These are phyloP conservation scores for Muscicapa comitata DNA, from an alignment of 2,797 vertebrate species.

Conservation along the genomic window DNA sequence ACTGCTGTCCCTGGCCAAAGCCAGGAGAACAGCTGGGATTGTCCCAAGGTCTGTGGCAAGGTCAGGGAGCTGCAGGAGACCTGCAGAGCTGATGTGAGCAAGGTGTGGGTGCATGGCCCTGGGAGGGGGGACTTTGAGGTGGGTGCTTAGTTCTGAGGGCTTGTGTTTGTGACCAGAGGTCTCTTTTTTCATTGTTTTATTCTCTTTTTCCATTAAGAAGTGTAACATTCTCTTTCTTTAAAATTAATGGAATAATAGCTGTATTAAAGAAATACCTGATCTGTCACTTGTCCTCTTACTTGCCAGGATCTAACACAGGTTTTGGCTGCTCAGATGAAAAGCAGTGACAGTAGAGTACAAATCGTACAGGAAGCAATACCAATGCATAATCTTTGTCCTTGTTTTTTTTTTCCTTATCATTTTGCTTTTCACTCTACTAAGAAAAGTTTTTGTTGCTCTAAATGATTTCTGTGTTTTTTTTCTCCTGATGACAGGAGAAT, in stretches of 20 bases:
- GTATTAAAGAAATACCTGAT: not conserved
- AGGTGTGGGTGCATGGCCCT: not conserved
- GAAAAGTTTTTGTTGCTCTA: not conserved
- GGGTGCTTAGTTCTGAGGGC: not conserved
- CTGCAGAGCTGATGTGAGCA: not conserved
- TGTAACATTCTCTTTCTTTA: not conserved
- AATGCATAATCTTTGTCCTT: not conserved
- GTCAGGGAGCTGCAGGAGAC: not conserved
- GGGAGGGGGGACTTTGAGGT: not conserved
- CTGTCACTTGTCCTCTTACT: fast-evolving
- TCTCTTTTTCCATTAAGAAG: fast-evolving
- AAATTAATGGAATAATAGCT: not conserved
- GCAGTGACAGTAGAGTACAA: not conserved
- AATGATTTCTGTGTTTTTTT: not conserved
- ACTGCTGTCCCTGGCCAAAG: not conserved
- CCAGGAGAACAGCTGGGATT: not conserved
- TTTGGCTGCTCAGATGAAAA: not conserved
- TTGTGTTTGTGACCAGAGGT: not conserved
- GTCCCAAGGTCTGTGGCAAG: not conserved
- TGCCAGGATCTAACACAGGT: not conserved
- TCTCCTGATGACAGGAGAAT: not conserved
- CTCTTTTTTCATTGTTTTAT: not conserved
- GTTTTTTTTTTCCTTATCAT: not conserved
- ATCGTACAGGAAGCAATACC: not conserved
- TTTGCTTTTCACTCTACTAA: not conserved